Percentiles rank a stretch among this genome's conserved stretches.
phyloP scores from a whole-genome alignment of 2,797 vertebrate species.

The Pipistrellus nathusii region DNA sequence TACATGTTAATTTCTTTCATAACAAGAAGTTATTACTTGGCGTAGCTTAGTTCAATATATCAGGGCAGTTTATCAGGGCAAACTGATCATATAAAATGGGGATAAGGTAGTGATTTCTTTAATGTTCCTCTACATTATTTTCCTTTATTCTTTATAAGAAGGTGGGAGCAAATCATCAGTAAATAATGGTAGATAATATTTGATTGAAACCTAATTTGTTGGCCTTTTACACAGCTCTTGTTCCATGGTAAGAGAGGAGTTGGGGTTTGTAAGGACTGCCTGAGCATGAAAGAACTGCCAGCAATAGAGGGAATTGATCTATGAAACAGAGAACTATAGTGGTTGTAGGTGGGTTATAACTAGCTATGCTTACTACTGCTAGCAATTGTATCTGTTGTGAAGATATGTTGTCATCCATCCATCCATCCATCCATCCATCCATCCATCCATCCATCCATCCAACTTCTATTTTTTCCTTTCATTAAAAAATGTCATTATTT shows the following conservation, averaged over 20 bases:
- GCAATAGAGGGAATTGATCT: not conserved
- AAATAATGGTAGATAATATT: not conserved
- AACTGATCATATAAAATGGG: not conserved
- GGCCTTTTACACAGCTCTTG: not conserved
- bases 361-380: conserved; percentile 11
- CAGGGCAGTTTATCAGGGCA: not conserved
- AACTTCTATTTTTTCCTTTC: conserved; percentile 27
- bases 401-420: not conserved
- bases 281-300: not conserved
- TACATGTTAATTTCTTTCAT: conserved; percentile 11
- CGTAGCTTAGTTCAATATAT: not conserved
- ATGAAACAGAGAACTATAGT: not conserved
- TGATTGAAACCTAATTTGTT: not conserved
- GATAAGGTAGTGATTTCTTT: conserved; percentile 29
- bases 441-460: not conserved
- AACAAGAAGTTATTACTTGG: conserved; percentile 21
- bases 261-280: conserved; percentile 4
- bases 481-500: conserved; percentile 28
- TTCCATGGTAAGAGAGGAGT: not conserved
- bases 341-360: not conserved
- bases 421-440: not conserved
- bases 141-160: conserved; percentile 26
- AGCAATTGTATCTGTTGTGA: not conserved
- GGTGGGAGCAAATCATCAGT: not conserved
- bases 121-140: conserved; percentile 6